Percentiles rank a stretch among this genome's conserved stretches.
Evolutionary conservation across 53 echinoderm and acorn worm species (phyloP).

Genomic region (Antedon mediterranea): DNA sequence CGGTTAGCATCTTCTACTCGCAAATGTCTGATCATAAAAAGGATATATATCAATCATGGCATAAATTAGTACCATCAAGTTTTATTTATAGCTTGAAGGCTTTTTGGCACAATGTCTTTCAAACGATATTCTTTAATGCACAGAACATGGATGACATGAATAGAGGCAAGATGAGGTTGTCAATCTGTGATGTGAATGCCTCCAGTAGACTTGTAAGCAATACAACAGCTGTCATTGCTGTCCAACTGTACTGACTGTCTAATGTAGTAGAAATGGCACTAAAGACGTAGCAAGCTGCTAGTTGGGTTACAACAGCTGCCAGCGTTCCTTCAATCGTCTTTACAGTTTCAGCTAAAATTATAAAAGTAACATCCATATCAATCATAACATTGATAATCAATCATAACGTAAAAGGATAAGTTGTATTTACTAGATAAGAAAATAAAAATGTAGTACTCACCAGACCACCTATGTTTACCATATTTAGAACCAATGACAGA

Average conservation of each 20-base stretch:
- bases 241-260: slow-evolving; percentile 2
- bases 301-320: slow-evolving; percentile 58
- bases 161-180: slow-evolving; percentile 79
- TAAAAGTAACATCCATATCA: not conserved
- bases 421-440: too few species aligned
- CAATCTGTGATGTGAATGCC: slow-evolving; percentile 85
- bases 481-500: slow-evolving; percentile 62
- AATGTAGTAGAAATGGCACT: slow-evolving; percentile 16
- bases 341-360: slow-evolving; percentile 34
- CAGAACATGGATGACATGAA: slow-evolving; percentile 72
- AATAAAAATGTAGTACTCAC: slow-evolving; percentile 24
- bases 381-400: too few species aligned
- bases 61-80: too few species aligned
- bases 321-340: slow-evolving; percentile 86
- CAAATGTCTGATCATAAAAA: too few species aligned
- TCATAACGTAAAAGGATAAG: too few species aligned
- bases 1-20: too few species aligned
- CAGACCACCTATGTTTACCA: slow-evolving; percentile 64
- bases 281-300: slow-evolving; percentile 35
- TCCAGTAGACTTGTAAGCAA: slow-evolving; percentile 69
- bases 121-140: not conserved
- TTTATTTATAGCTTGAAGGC: too few species aligned
- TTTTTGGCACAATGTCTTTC: not conserved
- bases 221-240: slow-evolving; percentile 23
- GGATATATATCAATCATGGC: too few species aligned